phyloP scores from a whole-genome alignment of 1,140 invertebrate species.

The Acarapis woodi region DNA sequence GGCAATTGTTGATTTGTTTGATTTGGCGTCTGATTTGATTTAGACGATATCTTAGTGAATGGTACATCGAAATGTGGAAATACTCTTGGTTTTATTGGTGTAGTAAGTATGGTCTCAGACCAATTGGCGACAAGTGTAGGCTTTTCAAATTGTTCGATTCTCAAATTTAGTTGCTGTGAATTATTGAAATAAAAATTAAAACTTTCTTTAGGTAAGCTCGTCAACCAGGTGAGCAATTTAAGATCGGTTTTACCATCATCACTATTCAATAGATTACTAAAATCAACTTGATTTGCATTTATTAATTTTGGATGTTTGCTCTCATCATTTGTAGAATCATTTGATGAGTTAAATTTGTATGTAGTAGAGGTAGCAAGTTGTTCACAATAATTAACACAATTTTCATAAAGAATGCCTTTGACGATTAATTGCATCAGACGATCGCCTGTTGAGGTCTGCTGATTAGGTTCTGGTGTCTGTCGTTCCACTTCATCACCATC shows the following conservation, averaged over 20 bases:
- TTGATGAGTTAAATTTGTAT: slow-evolving; percentile 10
- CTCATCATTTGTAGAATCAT: slow-evolving; percentile 12
- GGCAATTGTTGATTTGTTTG: too few relatives aligned
- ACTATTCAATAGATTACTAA: slow-evolving; percentile 33
- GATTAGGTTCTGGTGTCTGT: too few relatives aligned
- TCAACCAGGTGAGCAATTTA: slow-evolving; percentile 71
- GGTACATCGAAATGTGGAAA: slow-evolving; percentile 83
- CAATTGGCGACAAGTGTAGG: slow-evolving; percentile 69
- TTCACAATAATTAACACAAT: slow-evolving; percentile 83
- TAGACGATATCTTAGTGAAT: too few relatives aligned
- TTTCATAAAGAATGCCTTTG: slow-evolving; percentile 78
- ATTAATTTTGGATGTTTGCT: too few relatives aligned
- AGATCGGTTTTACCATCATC: slow-evolving; percentile 61
- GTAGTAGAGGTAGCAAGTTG: slow-evolving; percentile 38
- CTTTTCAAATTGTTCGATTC: slow-evolving; percentile 55
- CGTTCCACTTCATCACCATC: too few relatives aligned
- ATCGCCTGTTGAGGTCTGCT: slow-evolving; percentile 39
- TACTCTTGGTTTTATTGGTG: slow-evolving; percentile 68
- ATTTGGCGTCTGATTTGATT: too few relatives aligned
- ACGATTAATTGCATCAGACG: slow-evolving; percentile 62
- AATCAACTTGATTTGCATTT: slow-evolving; percentile 39
- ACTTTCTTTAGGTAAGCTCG: slow-evolving; percentile 57
- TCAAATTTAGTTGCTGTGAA: slow-evolving; percentile 59
- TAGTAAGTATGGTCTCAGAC: slow-evolving; percentile 84
- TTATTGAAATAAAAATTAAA: slow-evolving; percentile 83